Evolutionary conservation across 2,797 vertebrate species (phyloP).

Genomic region (Nyctalus aviator): DNA sequence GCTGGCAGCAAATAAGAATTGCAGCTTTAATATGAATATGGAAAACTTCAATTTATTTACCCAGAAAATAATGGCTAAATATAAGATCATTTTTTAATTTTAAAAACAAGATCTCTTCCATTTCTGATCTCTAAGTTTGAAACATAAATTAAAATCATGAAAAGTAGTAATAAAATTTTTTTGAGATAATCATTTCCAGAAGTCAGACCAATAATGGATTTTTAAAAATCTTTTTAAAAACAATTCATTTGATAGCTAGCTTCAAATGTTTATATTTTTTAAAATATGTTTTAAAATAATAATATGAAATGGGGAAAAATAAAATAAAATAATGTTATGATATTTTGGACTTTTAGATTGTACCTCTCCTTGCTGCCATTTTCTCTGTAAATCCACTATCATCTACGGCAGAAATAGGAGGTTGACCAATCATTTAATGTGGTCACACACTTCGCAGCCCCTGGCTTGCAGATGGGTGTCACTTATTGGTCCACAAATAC

Average conservation of each 20-base stretch:
- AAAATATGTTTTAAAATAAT: neutral
- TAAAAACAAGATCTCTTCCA: slow-evolving; percentile 7
- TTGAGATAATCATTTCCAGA: neutral
- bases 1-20: slow-evolving; percentile 80
- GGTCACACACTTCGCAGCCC: neutral
- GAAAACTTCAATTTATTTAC: neutral
- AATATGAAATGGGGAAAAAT: neutral
- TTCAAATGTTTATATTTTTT: neutral
- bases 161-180: neutral
- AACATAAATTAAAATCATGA: slow-evolving; percentile 19
- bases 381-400: neutral
- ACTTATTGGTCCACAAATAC: neutral
- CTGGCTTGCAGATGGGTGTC: neutral
- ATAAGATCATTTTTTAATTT: neutral
- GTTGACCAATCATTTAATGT: neutral
- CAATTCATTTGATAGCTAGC: neutral
- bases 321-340: neutral
- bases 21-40: slow-evolving; percentile 39
- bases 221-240: neutral
- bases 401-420: neutral
- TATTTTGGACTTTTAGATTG: neutral
- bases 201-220: neutral
- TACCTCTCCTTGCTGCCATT: neutral
- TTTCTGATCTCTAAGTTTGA: neutral
- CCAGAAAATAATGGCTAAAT: neutral